Evolutionary conservation across 2,797 vertebrate genomes (phyloP).

Genomic region (Lutjanus campechanus): DNA sequence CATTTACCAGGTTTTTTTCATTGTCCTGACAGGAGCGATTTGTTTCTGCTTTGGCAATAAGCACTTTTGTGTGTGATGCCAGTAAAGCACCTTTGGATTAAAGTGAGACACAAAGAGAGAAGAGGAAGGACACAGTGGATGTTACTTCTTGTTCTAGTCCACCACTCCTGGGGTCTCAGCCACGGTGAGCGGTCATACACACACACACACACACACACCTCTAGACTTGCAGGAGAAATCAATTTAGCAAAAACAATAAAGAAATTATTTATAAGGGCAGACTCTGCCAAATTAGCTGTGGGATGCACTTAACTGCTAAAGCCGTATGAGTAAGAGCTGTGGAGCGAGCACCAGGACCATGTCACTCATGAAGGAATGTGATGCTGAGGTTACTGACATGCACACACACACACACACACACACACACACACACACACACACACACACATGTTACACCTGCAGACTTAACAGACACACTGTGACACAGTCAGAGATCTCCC

Average conservation of each 20-base stretch:
- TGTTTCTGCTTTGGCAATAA: conserved; percentile 15
- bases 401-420: conserved; percentile 27
- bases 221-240: conserved; percentile 69
- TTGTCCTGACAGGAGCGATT: not conserved
- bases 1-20: not conserved
- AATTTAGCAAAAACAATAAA: conserved; percentile 86
- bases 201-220: conserved; percentile 18
- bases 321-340: conserved; percentile 59
- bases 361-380: conserved; percentile 70
- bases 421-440: conserved; percentile 19
- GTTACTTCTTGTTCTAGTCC: conserved; percentile 61
- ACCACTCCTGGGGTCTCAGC: conserved; percentile 70
- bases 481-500: conserved; percentile 28
- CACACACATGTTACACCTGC: conserved; percentile 39
- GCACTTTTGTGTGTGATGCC: not conserved
- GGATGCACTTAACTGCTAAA: conserved; percentile 76
- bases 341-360: conserved; percentile 38
- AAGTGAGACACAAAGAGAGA: conserved; percentile 21
- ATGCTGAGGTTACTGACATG: conserved; percentile 46
- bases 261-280: conserved; percentile 85
- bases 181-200: conserved; percentile 51
- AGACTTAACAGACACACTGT: conserved; percentile 37
- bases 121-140: conserved; percentile 16
- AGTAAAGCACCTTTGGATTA: conserved; percentile 13
- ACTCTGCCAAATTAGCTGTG: conserved; percentile 82